phyloP scores from a whole-genome alignment of 2,797 vertebrate species.

The Ptychobarbus kaznakovi region DNA sequence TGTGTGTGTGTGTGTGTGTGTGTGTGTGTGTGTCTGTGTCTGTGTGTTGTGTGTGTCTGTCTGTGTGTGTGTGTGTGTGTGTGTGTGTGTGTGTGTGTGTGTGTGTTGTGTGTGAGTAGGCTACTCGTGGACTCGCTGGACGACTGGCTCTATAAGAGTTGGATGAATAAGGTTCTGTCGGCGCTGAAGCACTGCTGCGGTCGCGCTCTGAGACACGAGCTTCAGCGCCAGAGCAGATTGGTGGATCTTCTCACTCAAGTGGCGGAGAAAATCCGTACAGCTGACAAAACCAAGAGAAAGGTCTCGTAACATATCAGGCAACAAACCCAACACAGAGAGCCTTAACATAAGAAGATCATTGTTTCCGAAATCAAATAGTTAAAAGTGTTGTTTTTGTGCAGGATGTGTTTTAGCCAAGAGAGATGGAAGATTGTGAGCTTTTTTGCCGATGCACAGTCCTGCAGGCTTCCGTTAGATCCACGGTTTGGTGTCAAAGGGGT shows the following conservation, averaged over 20 bases:
- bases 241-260: constrained; percentile 82
- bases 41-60: too few relatives aligned
- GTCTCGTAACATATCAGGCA: constrained; percentile 69
- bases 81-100: background rate
- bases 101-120: constrained; percentile 72
- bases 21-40: background rate
- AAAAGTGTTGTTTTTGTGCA: constrained; percentile 61
- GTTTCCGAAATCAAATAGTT: background rate
- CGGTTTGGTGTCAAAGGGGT: constrained; percentile 86
- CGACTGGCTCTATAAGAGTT: constrained; percentile 86
- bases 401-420: constrained; percentile 81
- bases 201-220: constrained; percentile 84
- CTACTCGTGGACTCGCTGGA: constrained; percentile 85
- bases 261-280: constrained; percentile 82
- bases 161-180: constrained; percentile 87
- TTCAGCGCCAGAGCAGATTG: constrained; percentile 83
- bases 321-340: background rate
- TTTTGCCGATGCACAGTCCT: constrained; percentile 81
- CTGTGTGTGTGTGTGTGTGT: background rate
- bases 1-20: background rate
- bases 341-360: background rate
- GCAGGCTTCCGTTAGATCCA: constrained; percentile 89
- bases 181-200: constrained; percentile 88
- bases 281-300: constrained; percentile 83
- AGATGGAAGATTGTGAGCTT: constrained; percentile 81